Base-by-base conservation (phyloP, 2,113 vertebrate species). In the Nansenia antarctica region DNA sequence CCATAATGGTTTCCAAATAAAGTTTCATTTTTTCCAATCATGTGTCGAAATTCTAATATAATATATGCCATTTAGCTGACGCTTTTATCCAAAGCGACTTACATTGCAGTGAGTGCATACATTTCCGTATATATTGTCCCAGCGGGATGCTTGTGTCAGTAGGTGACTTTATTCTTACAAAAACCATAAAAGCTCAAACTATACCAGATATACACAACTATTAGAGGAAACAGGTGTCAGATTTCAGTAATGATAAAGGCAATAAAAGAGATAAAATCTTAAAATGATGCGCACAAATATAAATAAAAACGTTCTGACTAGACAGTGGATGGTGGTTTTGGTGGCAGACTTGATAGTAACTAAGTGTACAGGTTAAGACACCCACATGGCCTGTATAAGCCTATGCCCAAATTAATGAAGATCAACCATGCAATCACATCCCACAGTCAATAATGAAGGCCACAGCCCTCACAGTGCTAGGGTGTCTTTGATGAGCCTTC, bases 401-500 rank as follows among this genome's bases (percentile, higher is more conserved):
- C 45, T 0, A 20, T 49, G 45, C n/a, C n/a, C n/a, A n/a, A n/a
- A n/a, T n/a, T n/a, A n/a, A n/a, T n/a, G n/a, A n/a, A n/a, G n/a
- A n/a, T 49, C 45, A n/a, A 22, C 20, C 18, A 49, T 20, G 39
- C 32, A 31, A 31, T 58, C 18, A 30, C 55, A 31, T 58, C 27
- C 55, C 5, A 31, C 27, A 32, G 27, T 58, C 55, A 30, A 58
- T 58, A 29, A 31, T n/a, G n/a, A n/a, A 30, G 27, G 14, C 15
- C 55, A 49, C n/a, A 49, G 45, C 45, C n/a, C 69, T 91, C 76
- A 99, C 69, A 99, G 87, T 0, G 97, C 96, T 80, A 99, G 80
- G 0, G 98, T 99, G 90, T 99, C 98, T 83, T 99, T 99, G 72
- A 99, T 98, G 63, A 99, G 95, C 81, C 96, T 91, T 59, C 97